phyloP scores from a whole-genome alignment of 2,797 vertebrate species.

The Enteromius afrohamiltoni region DNA sequence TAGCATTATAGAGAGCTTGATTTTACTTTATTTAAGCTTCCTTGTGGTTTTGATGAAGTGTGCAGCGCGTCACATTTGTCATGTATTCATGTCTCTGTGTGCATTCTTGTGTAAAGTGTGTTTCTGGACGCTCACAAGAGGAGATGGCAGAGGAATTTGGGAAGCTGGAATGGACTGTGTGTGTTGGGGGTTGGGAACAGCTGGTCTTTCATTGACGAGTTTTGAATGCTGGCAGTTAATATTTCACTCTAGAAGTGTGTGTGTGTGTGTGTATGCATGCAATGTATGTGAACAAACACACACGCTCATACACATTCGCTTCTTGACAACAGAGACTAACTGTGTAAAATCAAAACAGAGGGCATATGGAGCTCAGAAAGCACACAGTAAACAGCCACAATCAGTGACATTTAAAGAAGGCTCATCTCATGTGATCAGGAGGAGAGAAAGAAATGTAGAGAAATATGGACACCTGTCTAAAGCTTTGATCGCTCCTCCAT shows the following conservation, averaged over 20 bases:
- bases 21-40: not conserved
- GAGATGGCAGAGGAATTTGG: constrained; percentile 30
- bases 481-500: not conserved
- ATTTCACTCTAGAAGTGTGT: constrained; percentile 68
- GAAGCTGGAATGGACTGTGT: constrained; percentile 5
- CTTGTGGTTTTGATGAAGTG: not conserved
- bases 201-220: constrained; percentile 79
- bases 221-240: constrained; percentile 72
- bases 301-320: constrained; percentile 26
- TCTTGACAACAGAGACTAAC: constrained; percentile 63
- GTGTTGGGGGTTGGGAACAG: constrained; percentile 67
- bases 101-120: constrained; percentile 28
- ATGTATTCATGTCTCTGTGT: not conserved
- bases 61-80: not conserved
- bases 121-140: constrained; percentile 34
- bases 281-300: constrained; percentile 16
- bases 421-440: not conserved
- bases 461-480: not conserved
- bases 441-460: not conserved
- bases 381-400: not conserved
- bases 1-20: not conserved
- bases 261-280: constrained; percentile 38
- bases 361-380: not conserved
- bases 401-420: not conserved
- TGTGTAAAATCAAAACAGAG: constrained; percentile 54